A percentile compares a stretch with the other conserved stretches of the same genome.
Conservation (phyloP, 2,113 vertebrate genomes). For the Butorides virescens region DNA sequence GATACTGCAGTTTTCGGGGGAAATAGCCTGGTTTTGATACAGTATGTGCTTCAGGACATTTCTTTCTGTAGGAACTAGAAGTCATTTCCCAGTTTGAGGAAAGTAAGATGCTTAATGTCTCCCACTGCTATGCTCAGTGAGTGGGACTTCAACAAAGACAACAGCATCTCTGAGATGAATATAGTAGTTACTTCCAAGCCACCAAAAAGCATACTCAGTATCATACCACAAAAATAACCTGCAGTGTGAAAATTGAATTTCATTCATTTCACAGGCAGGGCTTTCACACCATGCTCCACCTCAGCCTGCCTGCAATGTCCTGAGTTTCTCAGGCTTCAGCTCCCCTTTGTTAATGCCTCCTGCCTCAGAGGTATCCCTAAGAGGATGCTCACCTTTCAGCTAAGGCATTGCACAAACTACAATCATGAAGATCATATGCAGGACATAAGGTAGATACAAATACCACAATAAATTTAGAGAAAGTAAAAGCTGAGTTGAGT, state of each 20-base stretch:
- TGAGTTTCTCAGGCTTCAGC: background rate
- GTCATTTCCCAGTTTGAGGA: background rate
- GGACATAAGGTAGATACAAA: background rate
- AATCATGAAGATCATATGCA: background rate
- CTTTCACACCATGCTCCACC: background rate
- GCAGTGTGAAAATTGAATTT: background rate
- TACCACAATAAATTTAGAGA: background rate
- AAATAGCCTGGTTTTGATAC: background rate
- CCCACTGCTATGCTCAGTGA: background rate
- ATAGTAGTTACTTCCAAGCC: background rate
- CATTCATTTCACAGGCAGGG: background rate
- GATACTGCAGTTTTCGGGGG: background rate
- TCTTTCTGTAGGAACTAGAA: background rate
- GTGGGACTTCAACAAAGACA: background rate
- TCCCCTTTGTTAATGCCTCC: background rate
- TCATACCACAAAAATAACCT: background rate
- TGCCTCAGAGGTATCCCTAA: background rate
- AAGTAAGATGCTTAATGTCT: background rate
- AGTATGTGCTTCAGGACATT: background rate
- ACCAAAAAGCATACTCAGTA: background rate
- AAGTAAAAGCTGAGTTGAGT: background rate
- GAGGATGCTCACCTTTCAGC: background rate
- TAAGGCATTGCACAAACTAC: background rate
- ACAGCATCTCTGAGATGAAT: background rate
- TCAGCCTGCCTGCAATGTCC: background rate